These are phyloP conservation scores for Rhinella marina DNA, from an alignment of 2,797 vertebrate genomes.

Conservation along the genomic window DNA sequence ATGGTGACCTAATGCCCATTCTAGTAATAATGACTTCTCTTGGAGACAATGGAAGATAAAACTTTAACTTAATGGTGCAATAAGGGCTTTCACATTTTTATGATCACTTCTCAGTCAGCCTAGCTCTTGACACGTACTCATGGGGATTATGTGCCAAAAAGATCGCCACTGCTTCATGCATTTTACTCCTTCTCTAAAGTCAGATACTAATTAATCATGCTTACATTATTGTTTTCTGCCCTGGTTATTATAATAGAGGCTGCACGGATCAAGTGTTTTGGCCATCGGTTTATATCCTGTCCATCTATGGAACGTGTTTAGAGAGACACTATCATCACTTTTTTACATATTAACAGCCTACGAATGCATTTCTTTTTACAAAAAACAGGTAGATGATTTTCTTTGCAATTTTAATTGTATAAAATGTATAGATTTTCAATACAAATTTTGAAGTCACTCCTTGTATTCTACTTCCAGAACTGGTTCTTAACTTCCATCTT, in stretches of 20 bases:
- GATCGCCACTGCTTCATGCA: constrained; percentile 35
- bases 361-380: no score
- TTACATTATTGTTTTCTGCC: constrained; percentile 32
- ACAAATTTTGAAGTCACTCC: no score
- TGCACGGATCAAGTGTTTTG: constrained; percentile 2
- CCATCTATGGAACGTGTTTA: neutral
- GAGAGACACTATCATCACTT: no score
- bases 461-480: no score
- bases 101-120: constrained; percentile 56
- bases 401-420: no score
- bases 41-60: constrained; percentile 59
- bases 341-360: no score
- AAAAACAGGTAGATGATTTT: no score
- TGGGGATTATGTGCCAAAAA: constrained; percentile 51
- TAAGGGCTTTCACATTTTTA: constrained; percentile 58
- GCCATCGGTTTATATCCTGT: neutral
- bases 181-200: constrained; percentile 36
- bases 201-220: constrained; percentile 34
- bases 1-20: constrained; percentile 56
- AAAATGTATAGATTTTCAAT: no score
- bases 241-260: neutral
- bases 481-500: no score
- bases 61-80: constrained; percentile 62
- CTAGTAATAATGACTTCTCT: constrained; percentile 61
- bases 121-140: constrained; percentile 50